phyloP scores from a whole-genome alignment of 2,113 vertebrate species.

The Erythrolamprus reginae region DNA sequence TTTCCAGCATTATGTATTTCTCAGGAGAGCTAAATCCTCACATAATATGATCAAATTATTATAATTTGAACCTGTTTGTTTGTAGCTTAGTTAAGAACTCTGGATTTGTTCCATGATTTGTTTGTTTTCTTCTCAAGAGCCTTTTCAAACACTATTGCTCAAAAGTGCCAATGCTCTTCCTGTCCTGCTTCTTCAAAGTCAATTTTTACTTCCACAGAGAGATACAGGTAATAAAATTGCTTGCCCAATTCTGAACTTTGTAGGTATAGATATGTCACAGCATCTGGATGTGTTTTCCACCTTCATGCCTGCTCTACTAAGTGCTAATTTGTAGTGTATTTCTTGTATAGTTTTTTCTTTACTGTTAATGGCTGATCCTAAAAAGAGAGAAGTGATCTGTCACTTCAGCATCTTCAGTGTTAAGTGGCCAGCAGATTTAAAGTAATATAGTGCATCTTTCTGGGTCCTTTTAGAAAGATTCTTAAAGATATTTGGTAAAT shows the following conservation, averaged over 20 bases:
- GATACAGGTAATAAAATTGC: neutral
- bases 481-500: neutral
- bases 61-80: neutral
- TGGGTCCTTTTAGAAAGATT: neutral
- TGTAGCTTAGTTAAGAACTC: neutral
- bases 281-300: neutral
- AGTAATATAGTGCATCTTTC: neutral
- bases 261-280: neutral
- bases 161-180: neutral
- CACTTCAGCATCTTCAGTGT: neutral
- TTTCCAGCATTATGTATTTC: neutral
- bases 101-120: neutral
- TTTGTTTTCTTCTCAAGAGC: neutral
- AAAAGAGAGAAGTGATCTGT: neutral
- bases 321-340: neutral
- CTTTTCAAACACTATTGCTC: neutral
- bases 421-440: neutral
- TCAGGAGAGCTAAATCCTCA: neutral
- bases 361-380: neutral
- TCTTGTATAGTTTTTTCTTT: neutral
- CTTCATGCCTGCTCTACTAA: neutral
- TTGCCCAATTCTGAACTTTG: neutral
- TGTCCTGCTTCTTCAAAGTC: neutral
- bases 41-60: neutral
- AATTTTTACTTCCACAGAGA: neutral